Evolutionary conservation across 2,888 invertebrate genomes (phyloP), one percentile per base, ranked within the genome.

Genomic region (Sisyra terminalis): DNA sequence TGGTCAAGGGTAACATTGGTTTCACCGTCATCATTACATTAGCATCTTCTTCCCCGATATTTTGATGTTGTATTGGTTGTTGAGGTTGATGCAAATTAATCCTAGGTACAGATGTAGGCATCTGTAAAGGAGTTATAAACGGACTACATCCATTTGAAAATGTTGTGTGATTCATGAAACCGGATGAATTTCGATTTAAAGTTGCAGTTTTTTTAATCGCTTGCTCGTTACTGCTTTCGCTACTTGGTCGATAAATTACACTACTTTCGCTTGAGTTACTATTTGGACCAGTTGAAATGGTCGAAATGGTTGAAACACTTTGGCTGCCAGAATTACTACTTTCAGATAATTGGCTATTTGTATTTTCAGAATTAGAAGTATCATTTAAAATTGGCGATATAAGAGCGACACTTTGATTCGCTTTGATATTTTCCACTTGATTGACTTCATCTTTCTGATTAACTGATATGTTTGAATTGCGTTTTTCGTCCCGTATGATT

Each of bases 1-100:
- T 70, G 14, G 86, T 64, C 40, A 93, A 65, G 1, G 93, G 93
- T 50, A 88, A 77, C 93, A 94, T 94, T 0, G 94, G 93, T 60
- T 90, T 74, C 10, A 89, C 82, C 51, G 79, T 78, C 67, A 80
- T 78, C 54, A 78, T 67, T 6, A 37, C 16, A 37, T 16, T 37
- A 2, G 68, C 65, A 40, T 77, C 77, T 48, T 78, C 79, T 39
- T 81, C 78, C 9, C 35, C 35, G 24, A 24, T 24, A 24, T 24
- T 24, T 24, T 24, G 24, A 24, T 24, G 24, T 7, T 24, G 24
- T 5, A 24, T 24, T 3, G 3, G 24, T 24, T 24, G 24, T 24
- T 24, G 24, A 3, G 24, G 24, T 24, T 24, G 24, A 7, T 24
- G 24, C 24, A 24, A 7, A 5, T 3, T 24, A 24, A 24, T 7